Conservation (phyloP, 2,888 invertebrate species). For the Seira musarum region DNA sequence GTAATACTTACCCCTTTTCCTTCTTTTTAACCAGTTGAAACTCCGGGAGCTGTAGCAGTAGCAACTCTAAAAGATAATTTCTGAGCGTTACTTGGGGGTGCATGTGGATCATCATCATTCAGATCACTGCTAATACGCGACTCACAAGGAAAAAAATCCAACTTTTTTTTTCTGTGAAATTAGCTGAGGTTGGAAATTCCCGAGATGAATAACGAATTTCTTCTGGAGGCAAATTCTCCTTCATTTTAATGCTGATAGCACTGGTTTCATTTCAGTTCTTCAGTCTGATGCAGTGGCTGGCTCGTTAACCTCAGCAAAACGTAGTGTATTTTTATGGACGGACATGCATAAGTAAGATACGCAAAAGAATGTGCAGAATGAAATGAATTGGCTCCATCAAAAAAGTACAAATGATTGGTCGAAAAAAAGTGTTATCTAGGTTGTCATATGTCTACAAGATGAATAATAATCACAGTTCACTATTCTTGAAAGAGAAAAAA, state of each 20-base stretch:
- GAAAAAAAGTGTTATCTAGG: background rate
- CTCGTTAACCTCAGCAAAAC: background rate
- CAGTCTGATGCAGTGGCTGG: background rate
- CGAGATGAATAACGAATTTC: constrained; percentile 18
- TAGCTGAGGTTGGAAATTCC: constrained; percentile 32
- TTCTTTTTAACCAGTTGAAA: constrained; percentile 13
- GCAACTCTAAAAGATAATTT: background rate
- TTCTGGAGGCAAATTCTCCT: background rate
- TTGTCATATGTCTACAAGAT: background rate
- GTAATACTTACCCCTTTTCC: background rate
- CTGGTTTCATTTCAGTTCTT: no score
- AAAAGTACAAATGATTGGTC: background rate
- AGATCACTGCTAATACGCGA: constrained; percentile 34
- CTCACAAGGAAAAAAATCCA: constrained; percentile 2
- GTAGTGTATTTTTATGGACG: background rate
- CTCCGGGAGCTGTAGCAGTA: background rate
- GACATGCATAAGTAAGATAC: background rate
- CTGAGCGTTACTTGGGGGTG: background rate
- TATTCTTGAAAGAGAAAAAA: background rate
- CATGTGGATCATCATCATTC: constrained; percentile 32
- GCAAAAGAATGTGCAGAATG: background rate
- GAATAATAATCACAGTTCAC: constrained; percentile 5
- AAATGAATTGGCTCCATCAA: background rate
- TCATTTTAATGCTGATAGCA: background rate
- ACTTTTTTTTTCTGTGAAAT: background rate